Conservation (phyloP, 2,113 vertebrate genomes). For the Alaudala cheleensis region DNA sequence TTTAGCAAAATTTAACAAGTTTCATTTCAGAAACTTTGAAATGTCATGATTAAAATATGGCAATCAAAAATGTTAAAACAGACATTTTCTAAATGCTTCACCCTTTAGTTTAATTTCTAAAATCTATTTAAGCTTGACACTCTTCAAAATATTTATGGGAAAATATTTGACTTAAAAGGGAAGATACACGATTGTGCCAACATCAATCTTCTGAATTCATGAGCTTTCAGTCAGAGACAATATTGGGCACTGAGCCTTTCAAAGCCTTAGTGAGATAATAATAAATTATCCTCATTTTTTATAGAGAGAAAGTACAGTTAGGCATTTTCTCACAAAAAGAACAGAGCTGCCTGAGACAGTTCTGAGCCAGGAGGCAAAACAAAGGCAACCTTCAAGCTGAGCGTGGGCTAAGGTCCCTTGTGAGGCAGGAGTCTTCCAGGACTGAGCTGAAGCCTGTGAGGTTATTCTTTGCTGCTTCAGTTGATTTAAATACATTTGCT, state of each 20-base stretch:
- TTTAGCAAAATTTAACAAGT: not conserved
- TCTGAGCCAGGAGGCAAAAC: not conserved
- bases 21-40: not conserved
- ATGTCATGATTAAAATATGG: not conserved
- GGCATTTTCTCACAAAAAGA: not conserved
- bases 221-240: conserved; percentile 7
- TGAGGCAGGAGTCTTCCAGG: not conserved
- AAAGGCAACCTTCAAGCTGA: not conserved
- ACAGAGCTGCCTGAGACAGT: not conserved
- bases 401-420: not conserved
- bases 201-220: not conserved
- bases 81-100: not conserved
- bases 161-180: conserved; percentile 30
- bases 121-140: not conserved
- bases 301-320: not conserved
- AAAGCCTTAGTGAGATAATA: not conserved
- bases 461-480: not conserved
- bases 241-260: not conserved
- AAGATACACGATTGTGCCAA: not conserved
- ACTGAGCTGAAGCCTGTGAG: not conserved
- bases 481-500: not conserved
- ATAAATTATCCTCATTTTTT: not conserved
- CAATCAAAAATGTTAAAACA: not conserved
- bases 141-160: conserved; percentile 4
- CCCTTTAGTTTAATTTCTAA: not conserved